Evolutionary conservation across 2,888 invertebrate genomes (phyloP), one percentile per base, ranked within the genome.

Genomic region (Coecobrya sp.): DNA sequence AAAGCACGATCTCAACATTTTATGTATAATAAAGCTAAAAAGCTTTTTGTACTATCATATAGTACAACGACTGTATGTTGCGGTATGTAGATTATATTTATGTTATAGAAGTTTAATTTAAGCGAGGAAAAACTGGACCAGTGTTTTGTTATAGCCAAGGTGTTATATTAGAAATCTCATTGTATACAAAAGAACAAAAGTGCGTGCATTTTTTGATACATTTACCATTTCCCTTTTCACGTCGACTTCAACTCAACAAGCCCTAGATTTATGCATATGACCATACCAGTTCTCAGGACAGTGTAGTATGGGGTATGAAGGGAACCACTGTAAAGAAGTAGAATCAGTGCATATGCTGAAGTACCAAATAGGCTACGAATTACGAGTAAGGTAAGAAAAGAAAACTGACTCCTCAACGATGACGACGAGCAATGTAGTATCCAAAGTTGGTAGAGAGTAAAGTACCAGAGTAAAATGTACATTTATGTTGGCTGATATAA

Each of bases 21-120:
- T 87, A 59, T 87, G 87, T 79, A 87, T 87, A 87, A 87, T 70
- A 70, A 87, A 87, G 79, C 87, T 42, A 70, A 86, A 86, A 86
- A 86, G 85, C 49, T 73, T 86, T 62, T 62, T 86, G 52, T 86
- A 19, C 30, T 73, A 86, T 73, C 70, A 86, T 11, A 62, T 62
- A 62, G 62, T 10, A 25, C 25, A 62, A 25, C 25, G 22, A 62
- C 19, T 22, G 25, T n/a, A n/a, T n/a, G n/a, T 25, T 11, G 25
- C 1, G 25, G 22, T 62, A 59, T 19, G n/a, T 59, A 19, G 59
- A 59, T 59, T 59, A 22, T 25, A 62, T 62, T 25, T 49, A 45
- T n/a, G 52, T 65, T 85, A 42, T 85, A 49, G 27, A 25, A 45
- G 65, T 59, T 16, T 49, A 70, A 27, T 55, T 22, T 10, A 45